phyloP scores from a whole-genome alignment of 2,888 invertebrate species.

The Eristalinus sepulchralis region DNA sequence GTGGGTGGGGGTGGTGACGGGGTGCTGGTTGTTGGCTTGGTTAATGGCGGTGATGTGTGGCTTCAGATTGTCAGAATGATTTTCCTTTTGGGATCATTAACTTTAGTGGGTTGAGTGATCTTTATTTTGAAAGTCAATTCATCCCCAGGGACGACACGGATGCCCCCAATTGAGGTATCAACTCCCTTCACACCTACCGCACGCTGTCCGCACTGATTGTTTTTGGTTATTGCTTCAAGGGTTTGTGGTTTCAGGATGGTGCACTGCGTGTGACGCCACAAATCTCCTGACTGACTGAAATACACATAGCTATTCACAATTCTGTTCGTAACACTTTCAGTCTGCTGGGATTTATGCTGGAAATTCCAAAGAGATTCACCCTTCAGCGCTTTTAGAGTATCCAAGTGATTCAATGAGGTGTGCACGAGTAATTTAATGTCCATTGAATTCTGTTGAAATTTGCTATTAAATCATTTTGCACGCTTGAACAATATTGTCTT shows the following conservation, averaged over 20 bases:
- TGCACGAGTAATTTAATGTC: background rate
- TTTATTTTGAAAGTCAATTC: constrained; percentile 23
- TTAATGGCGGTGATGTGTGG: constrained; percentile 44
- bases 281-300: background rate
- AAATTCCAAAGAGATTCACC: background rate
- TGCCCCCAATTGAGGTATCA: background rate
- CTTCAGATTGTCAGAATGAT: constrained; percentile 5
- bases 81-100: constrained; percentile 33
- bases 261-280: background rate
- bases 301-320: background rate
- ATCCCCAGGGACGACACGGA: background rate
- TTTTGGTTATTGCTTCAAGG: background rate
- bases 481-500: too few species aligned
- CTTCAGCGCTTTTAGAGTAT: background rate
- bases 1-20: background rate
- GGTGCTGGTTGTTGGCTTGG: background rate
- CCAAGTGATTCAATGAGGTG: background rate
- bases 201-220: background rate
- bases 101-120: constrained; percentile 32
- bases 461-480: background rate
- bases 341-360: background rate
- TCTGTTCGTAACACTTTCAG: background rate
- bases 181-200: background rate
- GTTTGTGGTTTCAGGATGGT: background rate
- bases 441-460: background rate